Evolutionary conservation across 2,797 vertebrate species (phyloP).

Genomic region (Cichlasoma orientale): DNA sequence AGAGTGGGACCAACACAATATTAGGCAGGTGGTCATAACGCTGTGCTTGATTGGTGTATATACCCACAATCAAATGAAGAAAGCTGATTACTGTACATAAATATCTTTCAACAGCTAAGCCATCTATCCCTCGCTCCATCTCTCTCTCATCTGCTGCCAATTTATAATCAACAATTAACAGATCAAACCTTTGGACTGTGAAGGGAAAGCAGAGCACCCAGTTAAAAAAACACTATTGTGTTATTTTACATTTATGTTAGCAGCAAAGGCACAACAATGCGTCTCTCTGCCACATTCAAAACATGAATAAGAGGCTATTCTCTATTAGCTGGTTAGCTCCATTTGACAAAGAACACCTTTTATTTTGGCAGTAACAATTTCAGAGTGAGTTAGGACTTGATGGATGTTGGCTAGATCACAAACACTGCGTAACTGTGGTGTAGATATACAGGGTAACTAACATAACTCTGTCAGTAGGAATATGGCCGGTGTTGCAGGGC

Average conservation of each 20-base stretch:
- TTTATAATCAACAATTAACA: not conserved
- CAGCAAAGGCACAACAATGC: not conserved
- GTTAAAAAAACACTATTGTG: not conserved
- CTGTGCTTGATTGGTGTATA: too few species aligned
- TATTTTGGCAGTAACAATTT: not conserved
- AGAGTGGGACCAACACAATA: too few species aligned
- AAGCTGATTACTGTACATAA: not conserved
- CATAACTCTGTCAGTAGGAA: too few species aligned
- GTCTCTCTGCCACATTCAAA: not conserved
- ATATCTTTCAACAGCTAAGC: not conserved
- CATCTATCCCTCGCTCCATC: not conserved
- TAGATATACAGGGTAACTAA: not conserved
- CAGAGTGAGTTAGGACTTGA: not conserved
- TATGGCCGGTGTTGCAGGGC: too few species aligned
- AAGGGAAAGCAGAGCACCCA: not conserved
- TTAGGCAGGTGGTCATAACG: too few species aligned
- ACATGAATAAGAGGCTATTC: not conserved
- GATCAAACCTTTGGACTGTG: not conserved
- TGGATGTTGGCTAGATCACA: not conserved
- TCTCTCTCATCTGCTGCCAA: not conserved
- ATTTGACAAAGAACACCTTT: not conserved
- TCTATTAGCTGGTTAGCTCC: not conserved
- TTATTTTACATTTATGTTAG: not conserved
- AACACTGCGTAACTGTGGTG: not conserved
- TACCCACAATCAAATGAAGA: not conserved